Conservation (phyloP, 2,797 vertebrate genomes). For the Malacoctenus gilli region DNA sequence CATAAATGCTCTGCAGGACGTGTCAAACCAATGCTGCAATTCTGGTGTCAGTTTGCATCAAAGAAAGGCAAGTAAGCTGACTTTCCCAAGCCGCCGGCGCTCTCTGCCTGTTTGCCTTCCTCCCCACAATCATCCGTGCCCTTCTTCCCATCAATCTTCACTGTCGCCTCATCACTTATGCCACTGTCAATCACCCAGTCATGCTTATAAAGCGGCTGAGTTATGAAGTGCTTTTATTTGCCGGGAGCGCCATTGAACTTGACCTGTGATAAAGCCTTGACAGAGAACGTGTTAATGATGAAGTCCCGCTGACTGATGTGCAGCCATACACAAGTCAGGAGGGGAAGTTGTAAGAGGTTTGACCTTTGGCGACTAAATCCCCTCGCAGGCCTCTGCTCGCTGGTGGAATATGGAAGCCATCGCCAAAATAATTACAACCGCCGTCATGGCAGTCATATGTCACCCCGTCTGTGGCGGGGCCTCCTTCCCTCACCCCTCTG, state of each 20-base stretch:
- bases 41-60: background rate
- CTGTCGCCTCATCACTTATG: slow-evolving; percentile 54
- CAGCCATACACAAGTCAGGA: slow-evolving; percentile 34
- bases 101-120: slow-evolving; percentile 15
- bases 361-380: slow-evolving; percentile 61
- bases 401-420: slow-evolving; percentile 42
- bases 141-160: slow-evolving; percentile 47
- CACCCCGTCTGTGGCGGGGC: slow-evolving; percentile 7
- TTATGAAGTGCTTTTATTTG: slow-evolving; percentile 73
- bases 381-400: slow-evolving; percentile 13
- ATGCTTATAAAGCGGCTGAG: slow-evolving; percentile 63
- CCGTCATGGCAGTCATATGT: slow-evolving; percentile 9
- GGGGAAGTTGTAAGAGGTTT: slow-evolving; percentile 49
- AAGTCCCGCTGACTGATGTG: slow-evolving; percentile 61
- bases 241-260: slow-evolving; percentile 62
- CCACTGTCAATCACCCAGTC: slow-evolving; percentile 66
- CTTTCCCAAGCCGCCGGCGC: background rate
- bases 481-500: slow-evolving; percentile 1
- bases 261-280: slow-evolving; percentile 71
- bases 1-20: background rate
- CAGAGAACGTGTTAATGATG: slow-evolving; percentile 67
- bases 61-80: background rate
- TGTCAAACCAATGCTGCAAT: background rate
- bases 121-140: slow-evolving; percentile 21
- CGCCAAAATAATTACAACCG: slow-evolving; percentile 39